Conservation (phyloP, 2,888 invertebrate genomes). For the Acleris cristana region DNA sequence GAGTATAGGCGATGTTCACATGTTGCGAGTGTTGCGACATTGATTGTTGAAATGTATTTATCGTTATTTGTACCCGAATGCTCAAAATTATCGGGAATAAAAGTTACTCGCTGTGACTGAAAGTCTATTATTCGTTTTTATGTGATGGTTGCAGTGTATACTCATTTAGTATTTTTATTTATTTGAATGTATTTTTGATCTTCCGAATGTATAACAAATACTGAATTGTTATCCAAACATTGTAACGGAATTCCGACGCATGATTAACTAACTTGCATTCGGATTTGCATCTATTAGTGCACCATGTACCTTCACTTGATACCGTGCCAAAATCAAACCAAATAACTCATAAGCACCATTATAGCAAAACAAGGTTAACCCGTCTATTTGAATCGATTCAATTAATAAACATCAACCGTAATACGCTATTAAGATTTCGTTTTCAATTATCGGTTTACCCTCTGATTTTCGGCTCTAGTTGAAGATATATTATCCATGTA, state of each 20-base stretch:
- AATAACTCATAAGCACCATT: background rate
- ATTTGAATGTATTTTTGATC: too few species aligned
- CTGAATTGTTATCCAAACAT: background rate
- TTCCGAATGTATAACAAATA: too few species aligned
- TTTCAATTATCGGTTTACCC: constrained; percentile 34
- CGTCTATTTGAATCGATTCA: background rate
- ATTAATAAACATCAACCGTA: constrained; percentile 3
- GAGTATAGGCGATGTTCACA: too few species aligned
- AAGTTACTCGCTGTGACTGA: too few species aligned
- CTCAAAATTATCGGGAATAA: too few species aligned
- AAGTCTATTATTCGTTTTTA: too few species aligned
- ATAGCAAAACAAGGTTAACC: background rate
- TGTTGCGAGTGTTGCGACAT: too few species aligned
- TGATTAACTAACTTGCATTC: constrained; percentile 18
- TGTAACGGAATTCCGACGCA: background rate
- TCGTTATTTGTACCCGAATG: too few species aligned
- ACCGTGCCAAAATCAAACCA: constrained; percentile 6
- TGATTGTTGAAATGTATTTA: too few species aligned
- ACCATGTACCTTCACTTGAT: constrained; percentile 6
- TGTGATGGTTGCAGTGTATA: too few species aligned
- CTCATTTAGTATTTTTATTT: too few species aligned
- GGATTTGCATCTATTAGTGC: constrained; percentile 10
- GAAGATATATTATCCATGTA: constrained; percentile 33
- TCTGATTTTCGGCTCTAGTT: constrained; percentile 21
- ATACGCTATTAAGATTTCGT: constrained; percentile 6